Percentiles rank a stretch among this genome's conserved stretches.
These are phyloP conservation scores for Thalassaphorura encarpata DNA, from an alignment of 1,140 invertebrate genomes.

Conservation along the genomic window DNA sequence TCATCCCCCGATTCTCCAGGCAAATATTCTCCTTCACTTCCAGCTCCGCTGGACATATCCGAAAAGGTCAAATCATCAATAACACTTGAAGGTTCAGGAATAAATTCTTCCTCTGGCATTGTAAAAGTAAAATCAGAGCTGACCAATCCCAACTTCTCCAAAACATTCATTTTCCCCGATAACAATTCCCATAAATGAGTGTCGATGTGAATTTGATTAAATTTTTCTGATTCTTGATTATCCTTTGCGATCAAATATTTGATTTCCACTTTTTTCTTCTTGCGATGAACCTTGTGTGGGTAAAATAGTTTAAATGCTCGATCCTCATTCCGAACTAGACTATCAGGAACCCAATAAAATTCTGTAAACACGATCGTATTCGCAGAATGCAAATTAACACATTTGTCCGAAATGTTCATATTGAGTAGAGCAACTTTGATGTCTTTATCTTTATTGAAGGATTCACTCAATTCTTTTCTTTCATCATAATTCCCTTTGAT, in stretches of 20 bases:
- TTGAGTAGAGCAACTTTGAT: background rate
- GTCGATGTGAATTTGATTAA: background rate
- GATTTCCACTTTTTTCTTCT: background rate
- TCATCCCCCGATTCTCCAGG: too few species aligned
- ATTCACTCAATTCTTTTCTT: background rate
- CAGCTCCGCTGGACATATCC: background rate
- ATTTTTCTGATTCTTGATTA: too few species aligned
- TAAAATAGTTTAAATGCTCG: background rate
- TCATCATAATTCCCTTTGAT: background rate
- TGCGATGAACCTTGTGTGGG: background rate
- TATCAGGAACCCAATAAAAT: background rate
- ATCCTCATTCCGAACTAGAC: background rate
- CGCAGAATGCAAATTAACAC: background rate
- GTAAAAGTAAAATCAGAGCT: background rate
- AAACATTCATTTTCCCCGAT: background rate
- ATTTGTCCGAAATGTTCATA: background rate
- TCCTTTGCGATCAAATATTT: background rate
- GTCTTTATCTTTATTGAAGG: background rate
- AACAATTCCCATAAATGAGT: background rate
- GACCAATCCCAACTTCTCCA: background rate
- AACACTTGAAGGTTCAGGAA: background rate
- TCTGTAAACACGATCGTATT: background rate
- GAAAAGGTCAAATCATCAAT: background rate
- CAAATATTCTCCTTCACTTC: too few species aligned
- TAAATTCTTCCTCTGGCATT: background rate